Evolutionary conservation across 2,113 vertebrate species (phyloP).

Genomic region (Peromyscus leucopus): DNA sequence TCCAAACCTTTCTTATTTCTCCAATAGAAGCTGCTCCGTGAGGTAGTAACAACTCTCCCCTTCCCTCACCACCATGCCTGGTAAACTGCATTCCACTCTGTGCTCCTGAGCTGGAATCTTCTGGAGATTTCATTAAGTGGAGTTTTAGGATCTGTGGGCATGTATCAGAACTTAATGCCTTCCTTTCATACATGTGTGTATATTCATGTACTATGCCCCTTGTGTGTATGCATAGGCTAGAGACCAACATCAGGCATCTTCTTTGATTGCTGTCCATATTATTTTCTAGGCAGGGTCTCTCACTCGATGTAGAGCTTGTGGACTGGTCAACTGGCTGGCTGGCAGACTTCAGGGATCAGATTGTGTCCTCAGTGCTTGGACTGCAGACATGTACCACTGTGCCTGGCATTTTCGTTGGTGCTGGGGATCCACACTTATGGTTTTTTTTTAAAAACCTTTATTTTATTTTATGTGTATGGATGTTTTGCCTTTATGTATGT

Average conservation of each 20-base stretch:
- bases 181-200: neutral
- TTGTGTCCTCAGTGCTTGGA: neutral
- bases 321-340: neutral
- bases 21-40: neutral
- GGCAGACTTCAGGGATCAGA: neutral
- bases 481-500: neutral
- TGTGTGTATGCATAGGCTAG: neutral
- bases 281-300: neutral
- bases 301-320: neutral
- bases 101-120: neutral
- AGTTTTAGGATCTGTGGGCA: neutral
- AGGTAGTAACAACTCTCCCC: neutral
- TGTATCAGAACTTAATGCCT: neutral
- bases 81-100: neutral
- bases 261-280: neutral
- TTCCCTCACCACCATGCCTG: neutral
- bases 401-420: neutral
- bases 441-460: neutral
- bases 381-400: neutral
- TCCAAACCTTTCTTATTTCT: neutral
- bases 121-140: neutral
- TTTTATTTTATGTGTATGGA: neutral
- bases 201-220: too few relatives aligned
- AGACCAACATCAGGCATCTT: neutral
- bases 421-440: neutral